Evolutionary conservation across 1,140 invertebrate genomes (phyloP).

Genomic region (Heliconius himera): DNA sequence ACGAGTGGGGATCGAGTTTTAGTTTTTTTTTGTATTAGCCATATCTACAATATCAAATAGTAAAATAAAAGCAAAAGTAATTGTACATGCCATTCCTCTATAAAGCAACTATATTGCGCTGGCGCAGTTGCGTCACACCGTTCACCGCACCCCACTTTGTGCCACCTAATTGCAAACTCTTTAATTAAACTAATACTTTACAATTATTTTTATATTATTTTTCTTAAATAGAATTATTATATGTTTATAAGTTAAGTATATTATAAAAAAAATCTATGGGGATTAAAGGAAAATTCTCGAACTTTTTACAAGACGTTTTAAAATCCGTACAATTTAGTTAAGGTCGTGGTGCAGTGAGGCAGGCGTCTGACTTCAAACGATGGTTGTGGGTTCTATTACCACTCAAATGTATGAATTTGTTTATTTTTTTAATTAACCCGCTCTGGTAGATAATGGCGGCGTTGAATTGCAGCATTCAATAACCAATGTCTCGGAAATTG

Average conservation of each 20-base stretch:
- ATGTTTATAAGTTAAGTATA: background rate
- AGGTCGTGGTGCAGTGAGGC: background rate
- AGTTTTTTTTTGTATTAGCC: too few species aligned
- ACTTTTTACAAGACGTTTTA: background rate
- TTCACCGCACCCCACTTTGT: slow-evolving; percentile 56
- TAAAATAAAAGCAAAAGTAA: background rate
- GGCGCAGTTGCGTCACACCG: slow-evolving; percentile 63
- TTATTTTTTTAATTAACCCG: too few species aligned
- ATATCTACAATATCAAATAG: background rate
- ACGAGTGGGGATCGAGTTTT: too few species aligned
- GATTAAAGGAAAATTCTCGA: too few species aligned
- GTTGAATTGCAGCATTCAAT: too few species aligned
- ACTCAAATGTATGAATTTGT: background rate
- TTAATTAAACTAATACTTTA: slow-evolving; percentile 19
- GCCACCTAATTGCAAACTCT: slow-evolving; percentile 32
- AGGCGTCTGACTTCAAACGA: background rate
- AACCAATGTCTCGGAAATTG: too few species aligned
- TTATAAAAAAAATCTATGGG: too few species aligned
- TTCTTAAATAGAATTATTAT: too few species aligned
- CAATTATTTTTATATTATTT: background rate
- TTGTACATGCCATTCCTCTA: slow-evolving; percentile 38
- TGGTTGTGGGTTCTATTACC: background rate
- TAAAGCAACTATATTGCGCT: slow-evolving; percentile 42
- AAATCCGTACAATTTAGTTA: background rate
- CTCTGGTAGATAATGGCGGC: too few species aligned